Percentiles rank a stretch among this genome's conserved stretches.
Evolutionary conservation across 2,113 vertebrate genomes (phyloP).

Genomic region (Cromileptes altivelis): DNA sequence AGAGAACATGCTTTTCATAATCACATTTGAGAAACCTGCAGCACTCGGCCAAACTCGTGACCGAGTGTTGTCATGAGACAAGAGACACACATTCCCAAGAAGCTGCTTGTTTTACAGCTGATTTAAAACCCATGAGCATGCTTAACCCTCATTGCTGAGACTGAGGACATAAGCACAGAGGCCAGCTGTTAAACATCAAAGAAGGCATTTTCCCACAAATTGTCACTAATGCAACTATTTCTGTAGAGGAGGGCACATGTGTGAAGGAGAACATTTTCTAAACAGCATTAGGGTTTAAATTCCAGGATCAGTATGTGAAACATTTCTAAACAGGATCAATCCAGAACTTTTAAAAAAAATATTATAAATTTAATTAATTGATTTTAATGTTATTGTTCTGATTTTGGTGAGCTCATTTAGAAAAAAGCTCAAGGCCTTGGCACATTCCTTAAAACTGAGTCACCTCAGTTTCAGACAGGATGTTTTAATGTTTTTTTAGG

Average conservation of each 20-base stretch:
- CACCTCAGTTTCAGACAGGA: neutral
- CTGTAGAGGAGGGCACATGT: neutral
- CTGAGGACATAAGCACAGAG: neutral
- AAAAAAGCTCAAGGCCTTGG: neutral
- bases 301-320: neutral
- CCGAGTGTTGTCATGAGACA: constrained; percentile 65
- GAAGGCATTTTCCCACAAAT: neutral
- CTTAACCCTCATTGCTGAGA: constrained; percentile 20
- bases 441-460: neutral
- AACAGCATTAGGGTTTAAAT: neutral
- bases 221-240: neutral
- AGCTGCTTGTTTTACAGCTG: constrained; percentile 40
- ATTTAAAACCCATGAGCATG: constrained; percentile 70
- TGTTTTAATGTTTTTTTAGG: neutral
- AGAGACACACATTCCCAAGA: constrained; percentile 41
- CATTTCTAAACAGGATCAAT: neutral
- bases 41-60: constrained; percentile 45
- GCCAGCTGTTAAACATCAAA: neutral
- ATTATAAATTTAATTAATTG: neutral
- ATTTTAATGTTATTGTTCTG: neutral
- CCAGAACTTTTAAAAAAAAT: neutral
- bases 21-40: constrained; percentile 70
- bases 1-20: constrained; percentile 69
- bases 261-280: neutral
- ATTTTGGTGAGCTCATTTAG: neutral